phyloP scores from a whole-genome alignment of 1,140 invertebrate species.

The Cylas formicarius region DNA sequence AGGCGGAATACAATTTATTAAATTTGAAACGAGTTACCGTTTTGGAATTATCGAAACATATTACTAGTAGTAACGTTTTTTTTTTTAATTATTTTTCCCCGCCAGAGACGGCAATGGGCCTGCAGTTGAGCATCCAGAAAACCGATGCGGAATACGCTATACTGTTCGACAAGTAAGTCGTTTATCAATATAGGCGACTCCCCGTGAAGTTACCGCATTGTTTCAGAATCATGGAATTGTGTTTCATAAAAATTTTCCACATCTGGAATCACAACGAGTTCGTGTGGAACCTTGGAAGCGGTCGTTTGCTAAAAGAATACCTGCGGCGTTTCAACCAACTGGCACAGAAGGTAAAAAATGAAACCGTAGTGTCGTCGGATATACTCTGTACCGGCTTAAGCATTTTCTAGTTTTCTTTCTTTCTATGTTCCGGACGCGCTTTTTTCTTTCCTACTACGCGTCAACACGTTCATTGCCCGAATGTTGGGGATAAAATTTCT shows the following conservation, averaged over 20 bases:
- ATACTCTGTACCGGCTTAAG: no score
- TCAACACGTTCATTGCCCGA: no score
- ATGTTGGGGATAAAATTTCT: no score
- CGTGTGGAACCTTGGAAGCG: conserved; percentile 1
- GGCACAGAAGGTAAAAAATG: conserved; percentile 4
- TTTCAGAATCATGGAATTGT: neutral
- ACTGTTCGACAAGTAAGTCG: conserved; percentile 7
- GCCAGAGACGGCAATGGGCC: conserved; percentile 16
- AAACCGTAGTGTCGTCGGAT: no score
- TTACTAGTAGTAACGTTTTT: neutral
- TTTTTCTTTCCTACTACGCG: no score
- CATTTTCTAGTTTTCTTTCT: no score
- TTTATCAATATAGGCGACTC: no score
- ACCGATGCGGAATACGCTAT: neutral
- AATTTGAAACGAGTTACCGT: neutral
- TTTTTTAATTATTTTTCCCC: no score
- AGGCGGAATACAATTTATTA: no score
- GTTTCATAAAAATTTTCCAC: neutral
- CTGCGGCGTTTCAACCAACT: neutral
- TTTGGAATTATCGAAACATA: conserved; percentile 1
- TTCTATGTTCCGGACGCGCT: no score
- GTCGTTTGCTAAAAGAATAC: neutral
- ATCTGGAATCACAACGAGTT: neutral
- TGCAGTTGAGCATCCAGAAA: conserved; percentile 12
- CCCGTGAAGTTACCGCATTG: neutral